Base-by-base conservation (phyloP, 2,888 invertebrate genomes). In the Molanna angustata region DNA sequence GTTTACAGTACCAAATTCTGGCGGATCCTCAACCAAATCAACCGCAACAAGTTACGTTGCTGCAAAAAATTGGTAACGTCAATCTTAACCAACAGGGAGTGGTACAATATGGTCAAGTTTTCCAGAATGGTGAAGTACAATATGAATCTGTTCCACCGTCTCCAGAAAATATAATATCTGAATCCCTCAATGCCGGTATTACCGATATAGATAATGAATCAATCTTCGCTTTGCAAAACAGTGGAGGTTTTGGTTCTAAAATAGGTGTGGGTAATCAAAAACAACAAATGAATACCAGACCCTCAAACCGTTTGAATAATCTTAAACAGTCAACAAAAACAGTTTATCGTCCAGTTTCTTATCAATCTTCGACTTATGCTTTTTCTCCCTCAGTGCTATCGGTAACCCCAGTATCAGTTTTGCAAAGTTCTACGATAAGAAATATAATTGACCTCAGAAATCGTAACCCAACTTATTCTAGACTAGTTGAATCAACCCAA, bases 401-500 rank as follows among this genome's bases (percentile, higher is more conserved):
- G n/a, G n/a, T n/a, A n/a, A n/a, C n/a, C n/a, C n/a, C n/a, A n/a
- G n/a, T n/a, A n/a, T n/a, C n/a, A n/a, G n/a, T n/a, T n/a, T n/a
- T n/a, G n/a, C n/a, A n/a, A n/a, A 54, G 54, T 37, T 42, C 50
- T 16, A 54, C 47, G 2, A 16, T 27, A 7, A 19, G 14, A 16
- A n/a, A 33, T 3, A 19, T 40, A 32, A 14, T 9, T 0, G 16
- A 35, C n/a, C 21, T 35, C 14, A n/a, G 20, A n/a, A 51, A 54
- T 32, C 31, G 27, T 3, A 48, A 33, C n/a, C n/a, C n/a, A 7
- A n/a, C 20, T 11, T 59, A 54, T 47, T 72, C 73, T 2, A 79
- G 71, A 61, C 66, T 83, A 33, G 79, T 82, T 11, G 78, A 78
- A 35, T 79, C 74, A 1, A 82, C 82, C 1, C 79, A 78, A 63